These are phyloP conservation scores for Caenorhabditis briggsae DNA, from an alignment of 1,140 invertebrate genomes.

Conservation along the genomic window DNA sequence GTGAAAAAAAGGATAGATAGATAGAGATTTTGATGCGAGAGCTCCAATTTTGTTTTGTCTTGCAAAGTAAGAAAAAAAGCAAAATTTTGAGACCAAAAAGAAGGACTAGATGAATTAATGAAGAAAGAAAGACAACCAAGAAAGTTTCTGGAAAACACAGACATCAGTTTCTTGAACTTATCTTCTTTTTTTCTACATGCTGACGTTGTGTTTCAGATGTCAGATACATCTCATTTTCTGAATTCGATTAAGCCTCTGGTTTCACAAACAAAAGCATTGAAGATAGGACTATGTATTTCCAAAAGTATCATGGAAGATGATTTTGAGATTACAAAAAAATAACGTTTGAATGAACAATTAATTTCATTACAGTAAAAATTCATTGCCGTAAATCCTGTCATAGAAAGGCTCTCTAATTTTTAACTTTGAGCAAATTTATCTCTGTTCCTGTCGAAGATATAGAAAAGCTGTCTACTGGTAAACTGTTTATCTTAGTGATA, in stretches of 20 bases:
- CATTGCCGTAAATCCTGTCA: no score
- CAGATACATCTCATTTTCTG: constrained; percentile 8
- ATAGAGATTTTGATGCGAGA: background rate
- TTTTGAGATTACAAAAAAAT: no score
- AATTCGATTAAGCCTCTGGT: constrained; percentile 17
- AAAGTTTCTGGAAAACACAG: background rate
- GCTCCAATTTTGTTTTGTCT: background rate
- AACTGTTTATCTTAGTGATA: no score
- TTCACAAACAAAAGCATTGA: background rate
- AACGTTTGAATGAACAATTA: no score
- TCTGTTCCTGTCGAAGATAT: no score
- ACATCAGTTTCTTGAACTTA: constrained; percentile 15
- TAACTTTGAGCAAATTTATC: no score
- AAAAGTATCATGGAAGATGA: no score
- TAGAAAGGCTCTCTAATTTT: no score
- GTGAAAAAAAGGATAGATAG: background rate
- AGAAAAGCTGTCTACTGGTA: no score
- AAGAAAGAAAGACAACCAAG: background rate
- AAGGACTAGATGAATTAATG: no score
- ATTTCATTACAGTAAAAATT: no score
- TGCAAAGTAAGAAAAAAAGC: background rate
- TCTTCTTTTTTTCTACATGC: background rate
- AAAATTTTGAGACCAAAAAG: no score
- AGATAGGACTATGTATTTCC: background rate
- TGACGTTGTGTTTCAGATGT: constrained; percentile 44